Percentiles rank a stretch among this genome's conserved stretches.
Conservation (phyloP, 2,797 vertebrate genomes). For the Ptychobarbus kaznakovi region DNA sequence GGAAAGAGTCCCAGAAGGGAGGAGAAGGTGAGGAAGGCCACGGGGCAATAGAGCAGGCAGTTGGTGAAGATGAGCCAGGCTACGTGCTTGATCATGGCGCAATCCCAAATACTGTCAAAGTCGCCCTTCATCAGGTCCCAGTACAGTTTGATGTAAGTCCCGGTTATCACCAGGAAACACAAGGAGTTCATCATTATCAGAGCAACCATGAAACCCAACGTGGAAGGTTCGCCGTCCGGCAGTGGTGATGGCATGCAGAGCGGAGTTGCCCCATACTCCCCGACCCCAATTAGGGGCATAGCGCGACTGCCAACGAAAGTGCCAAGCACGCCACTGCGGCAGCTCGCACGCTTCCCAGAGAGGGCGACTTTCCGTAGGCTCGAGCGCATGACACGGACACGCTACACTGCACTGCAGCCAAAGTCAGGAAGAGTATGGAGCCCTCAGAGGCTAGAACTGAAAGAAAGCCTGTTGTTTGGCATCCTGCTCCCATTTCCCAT, state of each 20-base stretch:
- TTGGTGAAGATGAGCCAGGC: slow-evolving; percentile 96
- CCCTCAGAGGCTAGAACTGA: slow-evolving; percentile 90
- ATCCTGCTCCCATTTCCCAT: slow-evolving; percentile 89
- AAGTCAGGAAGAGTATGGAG: slow-evolving; percentile 86
- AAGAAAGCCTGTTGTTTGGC: slow-evolving; percentile 89
- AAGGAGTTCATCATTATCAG: slow-evolving; percentile 93
- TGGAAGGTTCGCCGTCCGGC: slow-evolving; percentile 80
- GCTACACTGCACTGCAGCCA: slow-evolving; percentile 90
- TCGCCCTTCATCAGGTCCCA: slow-evolving; percentile 89
- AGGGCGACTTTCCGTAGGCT: slow-evolving; percentile 82
- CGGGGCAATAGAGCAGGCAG: slow-evolving; percentile 92
- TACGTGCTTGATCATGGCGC: slow-evolving; percentile 92
- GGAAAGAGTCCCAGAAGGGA: slow-evolving; percentile 89
- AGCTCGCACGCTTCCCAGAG: slow-evolving; percentile 79
- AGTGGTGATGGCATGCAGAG: slow-evolving; percentile 90
- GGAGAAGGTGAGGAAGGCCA: slow-evolving; percentile 93
- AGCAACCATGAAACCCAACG: slow-evolving; percentile 86
- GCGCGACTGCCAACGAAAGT: slow-evolving; percentile 83
- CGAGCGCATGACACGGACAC: slow-evolving; percentile 84
- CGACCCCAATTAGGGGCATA: slow-evolving; percentile 86
- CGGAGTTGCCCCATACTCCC: slow-evolving; percentile 89
- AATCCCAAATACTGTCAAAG: slow-evolving; percentile 89
- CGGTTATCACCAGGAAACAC: slow-evolving; percentile 90
- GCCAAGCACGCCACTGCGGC: slow-evolving; percentile 84
- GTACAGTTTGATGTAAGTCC: slow-evolving; percentile 91